phyloP scores from a whole-genome alignment of 2,888 invertebrate species.

The Epistrophe grossulariae region DNA sequence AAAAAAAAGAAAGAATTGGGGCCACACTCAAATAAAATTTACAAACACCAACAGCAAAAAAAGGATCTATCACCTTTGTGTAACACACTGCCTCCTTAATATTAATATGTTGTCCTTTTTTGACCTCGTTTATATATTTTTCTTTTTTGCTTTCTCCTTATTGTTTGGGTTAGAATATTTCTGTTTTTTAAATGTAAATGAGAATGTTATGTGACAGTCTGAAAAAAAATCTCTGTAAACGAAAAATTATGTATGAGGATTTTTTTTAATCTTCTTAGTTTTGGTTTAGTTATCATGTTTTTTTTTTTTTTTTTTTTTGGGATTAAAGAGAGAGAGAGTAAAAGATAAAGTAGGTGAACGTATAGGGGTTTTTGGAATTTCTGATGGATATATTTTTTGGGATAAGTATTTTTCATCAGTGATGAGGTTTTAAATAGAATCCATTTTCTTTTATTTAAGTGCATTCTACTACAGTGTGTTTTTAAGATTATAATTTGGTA shows the following conservation, averaged over 20 bases:
- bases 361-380: too few relatives aligned
- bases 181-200: slow-evolving; percentile 31
- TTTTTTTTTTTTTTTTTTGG: neutral
- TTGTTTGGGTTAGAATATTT: slow-evolving; percentile 12
- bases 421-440: too few relatives aligned
- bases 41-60: slow-evolving; percentile 17
- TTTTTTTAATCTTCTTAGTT: neutral
- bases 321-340: too few relatives aligned
- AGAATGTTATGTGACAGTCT: slow-evolving; percentile 50
- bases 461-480: too few relatives aligned
- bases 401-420: too few relatives aligned
- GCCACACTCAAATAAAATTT: slow-evolving; percentile 25
- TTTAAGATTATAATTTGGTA: too few relatives aligned
- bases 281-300: slow-evolving; percentile 13
- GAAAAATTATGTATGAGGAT: slow-evolving; percentile 26
- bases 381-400: too few relatives aligned
- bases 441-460: too few relatives aligned
- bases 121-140: slow-evolving; percentile 28
- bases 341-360: too few relatives aligned
- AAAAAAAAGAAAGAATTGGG: neutral
- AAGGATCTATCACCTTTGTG: slow-evolving; percentile 63
- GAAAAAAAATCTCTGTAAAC: slow-evolving; percentile 41
- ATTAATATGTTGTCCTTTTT: slow-evolving; percentile 64
- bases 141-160: neutral
- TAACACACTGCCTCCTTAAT: slow-evolving; percentile 61